phyloP scores from a whole-genome alignment of 2,888 invertebrate genomes.

The Helleia helle region DNA sequence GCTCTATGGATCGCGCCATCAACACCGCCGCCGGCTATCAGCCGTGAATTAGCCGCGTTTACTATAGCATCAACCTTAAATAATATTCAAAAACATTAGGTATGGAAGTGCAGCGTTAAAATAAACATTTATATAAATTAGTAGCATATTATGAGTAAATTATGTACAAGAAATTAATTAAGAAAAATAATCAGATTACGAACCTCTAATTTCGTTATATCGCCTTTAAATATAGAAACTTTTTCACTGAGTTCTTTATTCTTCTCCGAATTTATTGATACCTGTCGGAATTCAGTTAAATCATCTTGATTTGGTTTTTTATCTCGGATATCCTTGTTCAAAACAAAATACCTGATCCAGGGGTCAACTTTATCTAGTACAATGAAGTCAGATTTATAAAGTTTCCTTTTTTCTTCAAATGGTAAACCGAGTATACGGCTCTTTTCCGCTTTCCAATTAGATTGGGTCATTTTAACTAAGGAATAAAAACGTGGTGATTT shows the following conservation, averaged over 20 bases:
- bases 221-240: slow-evolving; percentile 81
- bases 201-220: slow-evolving; percentile 86
- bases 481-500: slow-evolving; percentile 32
- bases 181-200: no score
- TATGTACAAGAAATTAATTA: no score
- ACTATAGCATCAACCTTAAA: slow-evolving; percentile 87
- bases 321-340: slow-evolving; percentile 40
- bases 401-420: slow-evolving; percentile 66
- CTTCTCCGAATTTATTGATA: slow-evolving; percentile 37
- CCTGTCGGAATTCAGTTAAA: slow-evolving; percentile 39
- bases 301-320: slow-evolving; percentile 53
- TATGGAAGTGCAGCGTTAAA: no score
- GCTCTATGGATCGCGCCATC: slow-evolving; percentile 92
- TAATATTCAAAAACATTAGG: no score
- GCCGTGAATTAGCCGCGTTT: slow-evolving; percentile 87
- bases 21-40: slow-evolving; percentile 90
- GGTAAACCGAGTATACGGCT: slow-evolving; percentile 65
- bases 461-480: slow-evolving; percentile 46
- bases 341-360: slow-evolving; percentile 69
- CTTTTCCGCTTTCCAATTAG: slow-evolving; percentile 66
- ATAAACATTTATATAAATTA: no score
- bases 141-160: no score
- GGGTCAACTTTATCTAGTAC: slow-evolving; percentile 62
- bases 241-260: slow-evolving; percentile 70
- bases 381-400: slow-evolving; percentile 55